These are phyloP conservation scores for Astur gentilis DNA, from an alignment of 2,113 vertebrate species.

Conservation along the genomic window DNA sequence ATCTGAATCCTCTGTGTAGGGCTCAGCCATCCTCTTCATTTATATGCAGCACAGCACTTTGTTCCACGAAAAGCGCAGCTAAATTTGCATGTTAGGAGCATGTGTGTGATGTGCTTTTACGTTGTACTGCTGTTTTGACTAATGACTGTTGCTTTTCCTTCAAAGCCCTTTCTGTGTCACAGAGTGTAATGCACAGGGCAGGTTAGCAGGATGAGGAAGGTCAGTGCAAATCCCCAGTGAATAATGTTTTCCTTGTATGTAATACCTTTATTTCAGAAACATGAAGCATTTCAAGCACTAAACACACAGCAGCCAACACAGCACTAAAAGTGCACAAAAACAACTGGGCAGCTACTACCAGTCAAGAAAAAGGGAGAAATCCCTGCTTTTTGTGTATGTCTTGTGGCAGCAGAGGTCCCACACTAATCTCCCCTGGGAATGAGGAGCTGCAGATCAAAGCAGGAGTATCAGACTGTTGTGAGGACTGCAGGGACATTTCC, in stretches of 20 bases:
- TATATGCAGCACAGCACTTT: not conserved
- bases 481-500: not conserved
- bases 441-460: not conserved
- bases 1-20: not conserved
- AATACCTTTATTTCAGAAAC: not conserved
- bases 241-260: not conserved
- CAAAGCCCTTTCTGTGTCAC: not conserved
- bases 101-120: not conserved
- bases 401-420: not conserved
- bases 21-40: not conserved
- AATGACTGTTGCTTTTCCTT: not conserved
- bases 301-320: not conserved
- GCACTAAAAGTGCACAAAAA: not conserved
- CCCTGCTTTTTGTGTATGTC: not conserved
- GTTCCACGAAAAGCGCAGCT: not conserved
- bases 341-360: not conserved
- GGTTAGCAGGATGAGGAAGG: not conserved
- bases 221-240: not conserved
- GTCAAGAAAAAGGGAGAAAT: not conserved
- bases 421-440: not conserved
- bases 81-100: not conserved
- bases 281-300: not conserved
- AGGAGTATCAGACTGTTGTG: not conserved
- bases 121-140: not conserved
- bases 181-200: not conserved